Conservation (phyloP, 2,113 vertebrate genomes). For the Scalopus aquaticus region DNA sequence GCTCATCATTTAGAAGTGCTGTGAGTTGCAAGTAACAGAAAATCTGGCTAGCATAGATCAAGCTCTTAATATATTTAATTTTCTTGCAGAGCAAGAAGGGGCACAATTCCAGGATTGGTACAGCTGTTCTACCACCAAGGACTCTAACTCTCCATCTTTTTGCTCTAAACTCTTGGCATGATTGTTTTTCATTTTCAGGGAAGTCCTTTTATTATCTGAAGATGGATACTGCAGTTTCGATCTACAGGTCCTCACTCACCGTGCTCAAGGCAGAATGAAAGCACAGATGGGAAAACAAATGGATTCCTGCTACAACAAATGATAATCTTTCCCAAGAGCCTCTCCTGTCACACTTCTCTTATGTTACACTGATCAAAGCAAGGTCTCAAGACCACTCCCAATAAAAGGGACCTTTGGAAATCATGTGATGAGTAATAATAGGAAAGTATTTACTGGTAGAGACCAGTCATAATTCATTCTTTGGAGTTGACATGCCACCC, state of each 20-base stretch:
- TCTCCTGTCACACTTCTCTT: neutral
- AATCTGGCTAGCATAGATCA: neutral
- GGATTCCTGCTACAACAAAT: neutral
- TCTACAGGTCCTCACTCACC: neutral
- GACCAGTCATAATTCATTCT: neutral
- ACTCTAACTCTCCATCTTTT: neutral
- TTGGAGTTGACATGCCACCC: neutral
- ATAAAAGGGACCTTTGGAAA: neutral
- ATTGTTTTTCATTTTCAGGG: neutral
- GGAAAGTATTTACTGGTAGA: neutral
- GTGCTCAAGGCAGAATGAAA: neutral
- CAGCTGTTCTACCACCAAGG: neutral
- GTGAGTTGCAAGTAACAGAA: neutral
- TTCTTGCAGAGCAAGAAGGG: neutral
- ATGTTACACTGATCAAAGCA: neutral
- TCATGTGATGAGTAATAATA: neutral
- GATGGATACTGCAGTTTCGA: neutral
- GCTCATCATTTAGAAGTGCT: neutral
- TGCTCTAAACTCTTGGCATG: neutral
- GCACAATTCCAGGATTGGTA: neutral
- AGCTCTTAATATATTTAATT: neutral
- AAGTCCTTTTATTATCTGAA: neutral
- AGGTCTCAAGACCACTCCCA: neutral
- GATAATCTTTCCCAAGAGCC: neutral
- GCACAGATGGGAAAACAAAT: neutral